Conservation (phyloP, 2,888 invertebrate species). For the Phrixothrix hirtus region DNA sequence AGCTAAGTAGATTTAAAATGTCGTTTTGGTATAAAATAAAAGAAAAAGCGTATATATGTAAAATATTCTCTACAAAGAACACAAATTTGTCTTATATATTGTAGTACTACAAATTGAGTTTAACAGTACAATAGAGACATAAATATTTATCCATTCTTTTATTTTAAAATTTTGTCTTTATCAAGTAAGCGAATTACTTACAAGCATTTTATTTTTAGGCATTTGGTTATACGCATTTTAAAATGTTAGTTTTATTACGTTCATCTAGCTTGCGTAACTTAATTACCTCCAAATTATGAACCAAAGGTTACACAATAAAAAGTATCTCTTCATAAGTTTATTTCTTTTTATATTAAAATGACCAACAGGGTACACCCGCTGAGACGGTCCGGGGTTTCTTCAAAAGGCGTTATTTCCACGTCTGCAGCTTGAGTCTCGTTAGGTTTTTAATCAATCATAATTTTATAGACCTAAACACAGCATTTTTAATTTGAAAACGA, state of each 20-base stretch:
- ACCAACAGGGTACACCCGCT: constrained; percentile 25
- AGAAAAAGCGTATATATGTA: too few relatives aligned
- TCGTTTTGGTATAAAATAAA: too few relatives aligned
- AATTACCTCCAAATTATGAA: constrained; percentile 20
- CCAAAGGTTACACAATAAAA: constrained; percentile 20
- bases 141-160: too few relatives aligned
- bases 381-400: constrained; percentile 19
- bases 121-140: too few relatives aligned
- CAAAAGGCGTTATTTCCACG: constrained; percentile 28
- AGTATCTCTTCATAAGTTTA: constrained; percentile 9
- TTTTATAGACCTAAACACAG: constrained; percentile 28
- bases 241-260: background rate
- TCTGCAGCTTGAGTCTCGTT: constrained; percentile 34
- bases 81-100: too few relatives aligned
- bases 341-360: constrained; percentile 19
- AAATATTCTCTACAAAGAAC: too few relatives aligned
- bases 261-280: constrained; percentile 11
- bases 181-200: too few relatives aligned
- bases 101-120: too few relatives aligned
- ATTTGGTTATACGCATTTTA: too few relatives aligned
- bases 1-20: too few relatives aligned
- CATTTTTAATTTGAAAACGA: constrained; percentile 10
- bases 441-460: constrained; percentile 36
- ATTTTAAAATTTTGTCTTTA: too few relatives aligned
- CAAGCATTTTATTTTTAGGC: too few relatives aligned